Evolutionary conservation across 2,797 vertebrate genomes (phyloP).

Genomic region (Cyprinella venusta): DNA sequence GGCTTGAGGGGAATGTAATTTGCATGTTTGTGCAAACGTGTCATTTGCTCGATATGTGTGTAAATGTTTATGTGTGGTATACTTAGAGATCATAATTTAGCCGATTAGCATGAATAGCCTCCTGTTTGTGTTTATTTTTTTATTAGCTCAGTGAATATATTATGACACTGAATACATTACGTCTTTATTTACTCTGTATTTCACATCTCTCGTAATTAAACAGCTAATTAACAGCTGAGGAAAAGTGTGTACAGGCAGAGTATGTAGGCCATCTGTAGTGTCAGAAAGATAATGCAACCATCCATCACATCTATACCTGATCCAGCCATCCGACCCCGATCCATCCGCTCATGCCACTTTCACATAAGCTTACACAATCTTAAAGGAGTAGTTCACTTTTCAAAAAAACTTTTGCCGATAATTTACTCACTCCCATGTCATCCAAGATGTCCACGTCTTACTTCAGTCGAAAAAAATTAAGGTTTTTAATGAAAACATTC

Average conservation of each 20-base stretch:
- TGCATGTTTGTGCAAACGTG: background rate
- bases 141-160: slow-evolving; percentile 17
- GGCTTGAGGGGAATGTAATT: slow-evolving; percentile 24
- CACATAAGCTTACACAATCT: background rate
- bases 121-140: slow-evolving; percentile 23
- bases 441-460: too few relatives aligned
- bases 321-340: background rate
- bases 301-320: slow-evolving; percentile 12
- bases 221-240: slow-evolving; percentile 20
- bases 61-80: slow-evolving; percentile 27
- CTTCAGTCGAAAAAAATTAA: too few relatives aligned
- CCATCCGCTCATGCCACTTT: background rate
- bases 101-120: slow-evolving; percentile 37
- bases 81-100: slow-evolving; percentile 26
- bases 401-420: too few relatives aligned
- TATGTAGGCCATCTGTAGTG: slow-evolving; percentile 8
- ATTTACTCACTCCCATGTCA: too few relatives aligned
- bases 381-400: too few relatives aligned
- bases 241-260: slow-evolving; percentile 15
- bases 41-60: background rate
- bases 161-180: slow-evolving; percentile 16
- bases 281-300: slow-evolving; percentile 29
- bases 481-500: too few relatives aligned
- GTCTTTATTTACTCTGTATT: background rate
- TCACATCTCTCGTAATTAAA: slow-evolving; percentile 11